phyloP scores from a whole-genome alignment of 2,888 invertebrate genomes.

The Sericinus montela region DNA sequence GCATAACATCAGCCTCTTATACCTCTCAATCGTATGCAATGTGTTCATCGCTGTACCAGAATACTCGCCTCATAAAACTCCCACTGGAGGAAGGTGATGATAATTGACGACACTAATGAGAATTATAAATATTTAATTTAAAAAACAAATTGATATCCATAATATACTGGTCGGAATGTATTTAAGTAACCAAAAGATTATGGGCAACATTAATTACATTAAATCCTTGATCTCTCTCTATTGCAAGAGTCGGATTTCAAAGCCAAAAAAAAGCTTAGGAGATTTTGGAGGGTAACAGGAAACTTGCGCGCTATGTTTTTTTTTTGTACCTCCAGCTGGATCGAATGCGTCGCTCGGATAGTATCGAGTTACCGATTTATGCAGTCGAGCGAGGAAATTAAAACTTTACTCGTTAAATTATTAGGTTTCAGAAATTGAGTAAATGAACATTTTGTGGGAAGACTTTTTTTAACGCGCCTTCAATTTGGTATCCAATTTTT shows the following conservation, averaged over 20 bases:
- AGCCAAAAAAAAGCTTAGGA: conserved; percentile 39
- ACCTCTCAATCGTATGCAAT: no score
- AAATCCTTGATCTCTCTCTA: neutral
- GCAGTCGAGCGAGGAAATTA: conserved; percentile 18
- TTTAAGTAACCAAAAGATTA: neutral
- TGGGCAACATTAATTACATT: neutral
- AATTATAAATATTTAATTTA: no score
- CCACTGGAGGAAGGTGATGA: no score
- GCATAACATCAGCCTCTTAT: no score
- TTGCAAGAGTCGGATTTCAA: conserved; percentile 47
- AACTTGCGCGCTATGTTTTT: conserved; percentile 38
- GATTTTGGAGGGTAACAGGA: conserved; percentile 33
- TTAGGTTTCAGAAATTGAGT: conserved; percentile 14
- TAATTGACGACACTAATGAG: no score
- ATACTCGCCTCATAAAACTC: no score
- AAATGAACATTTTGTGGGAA: conserved; percentile 7
- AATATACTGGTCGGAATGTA: no score
- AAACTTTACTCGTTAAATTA: conserved; percentile 17
- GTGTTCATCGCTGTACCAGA: no score
- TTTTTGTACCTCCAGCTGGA: conserved; percentile 41
- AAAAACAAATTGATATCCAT: no score
- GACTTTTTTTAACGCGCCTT: neutral
- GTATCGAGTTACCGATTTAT: conserved; percentile 46
- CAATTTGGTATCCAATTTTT: no score
- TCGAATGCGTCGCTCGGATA: conserved; percentile 37